A percentile compares a stretch with the other conserved stretches of the same genome.
phyloP scores from a whole-genome alignment of 2,113 vertebrate genomes.

The Embiotoca jacksoni region DNA sequence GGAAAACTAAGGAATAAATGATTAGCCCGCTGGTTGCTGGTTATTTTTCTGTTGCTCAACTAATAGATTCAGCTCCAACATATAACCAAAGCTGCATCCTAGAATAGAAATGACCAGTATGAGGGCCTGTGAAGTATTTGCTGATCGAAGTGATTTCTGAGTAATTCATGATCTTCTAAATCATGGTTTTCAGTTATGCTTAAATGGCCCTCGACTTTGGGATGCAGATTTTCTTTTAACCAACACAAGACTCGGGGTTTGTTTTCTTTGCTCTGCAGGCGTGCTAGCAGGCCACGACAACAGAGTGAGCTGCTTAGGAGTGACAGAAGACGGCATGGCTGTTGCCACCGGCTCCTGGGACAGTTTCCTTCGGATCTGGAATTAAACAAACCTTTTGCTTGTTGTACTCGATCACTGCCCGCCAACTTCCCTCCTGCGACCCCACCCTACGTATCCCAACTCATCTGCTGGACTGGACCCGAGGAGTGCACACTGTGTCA shows the following conservation, averaged over 20 bases:
- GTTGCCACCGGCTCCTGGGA: conserved; percentile 99
- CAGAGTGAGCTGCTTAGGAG: conserved; percentile 97
- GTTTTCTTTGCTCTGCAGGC: conserved; percentile 80
- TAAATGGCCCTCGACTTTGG: too few species aligned
- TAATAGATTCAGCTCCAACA: too few species aligned
- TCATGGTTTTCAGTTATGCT: too few species aligned
- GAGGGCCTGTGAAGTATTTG: too few species aligned
- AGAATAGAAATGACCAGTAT: too few species aligned
- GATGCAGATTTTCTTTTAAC: background rate
- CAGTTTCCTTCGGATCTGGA: conserved; percentile 99
- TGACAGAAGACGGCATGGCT: conserved; percentile 96
- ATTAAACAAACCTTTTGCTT: conserved; percentile 81
- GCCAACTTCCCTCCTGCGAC: conserved; percentile 33
- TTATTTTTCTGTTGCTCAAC: too few species aligned
- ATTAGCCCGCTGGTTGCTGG: too few species aligned
- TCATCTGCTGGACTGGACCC: conserved; percentile 65
- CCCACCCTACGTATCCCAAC: conserved; percentile 26
- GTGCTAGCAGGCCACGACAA: conserved; percentile 97
- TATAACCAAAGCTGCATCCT: too few species aligned
- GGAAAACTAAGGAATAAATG: too few species aligned
- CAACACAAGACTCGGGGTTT: background rate
- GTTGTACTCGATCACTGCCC: conserved; percentile 57
- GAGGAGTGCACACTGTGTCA: conserved; percentile 77
- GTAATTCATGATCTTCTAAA: too few species aligned
- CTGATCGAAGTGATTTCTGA: too few species aligned